Percentiles rank a stretch among this genome's conserved stretches.
Conservation (phyloP, 2,113 vertebrate genomes). For the Micronycteris hirsuta region DNA sequence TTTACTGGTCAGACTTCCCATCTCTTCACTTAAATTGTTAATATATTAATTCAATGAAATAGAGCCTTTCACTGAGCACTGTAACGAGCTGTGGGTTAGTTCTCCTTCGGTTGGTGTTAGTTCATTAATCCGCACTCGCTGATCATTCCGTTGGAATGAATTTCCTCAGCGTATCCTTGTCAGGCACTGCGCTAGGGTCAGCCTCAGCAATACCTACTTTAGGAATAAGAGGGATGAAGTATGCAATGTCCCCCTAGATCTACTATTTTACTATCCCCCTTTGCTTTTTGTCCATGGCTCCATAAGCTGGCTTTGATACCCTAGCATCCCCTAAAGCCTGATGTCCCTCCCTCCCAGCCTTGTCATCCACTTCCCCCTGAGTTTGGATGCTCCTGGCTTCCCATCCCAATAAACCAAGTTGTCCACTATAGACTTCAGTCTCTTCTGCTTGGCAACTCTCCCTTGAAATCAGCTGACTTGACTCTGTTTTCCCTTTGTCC, state of each 20-base stretch:
- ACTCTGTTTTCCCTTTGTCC: neutral
- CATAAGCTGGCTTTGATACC: neutral
- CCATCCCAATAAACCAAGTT: neutral
- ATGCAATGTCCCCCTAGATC: neutral
- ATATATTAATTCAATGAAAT: neutral
- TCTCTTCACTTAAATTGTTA: constrained; percentile 3
- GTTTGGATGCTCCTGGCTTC: neutral
- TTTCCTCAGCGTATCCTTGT: neutral
- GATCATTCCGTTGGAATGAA: neutral
- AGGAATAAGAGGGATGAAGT: neutral
- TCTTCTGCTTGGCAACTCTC: neutral
- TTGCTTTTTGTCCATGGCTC: neutral
- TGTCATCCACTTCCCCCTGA: neutral
- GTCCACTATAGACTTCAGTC: neutral
- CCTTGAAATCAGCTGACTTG: neutral
- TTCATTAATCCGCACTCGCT: neutral
- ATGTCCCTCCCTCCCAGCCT: neutral
- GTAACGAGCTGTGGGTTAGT: neutral
- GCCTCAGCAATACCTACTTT: neutral
- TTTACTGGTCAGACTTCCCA: neutral
- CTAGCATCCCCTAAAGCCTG: neutral
- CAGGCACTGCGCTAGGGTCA: neutral
- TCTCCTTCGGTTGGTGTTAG: neutral
- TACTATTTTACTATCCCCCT: neutral
- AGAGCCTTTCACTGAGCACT: neutral